These are phyloP conservation scores for Rhyzopertha dominica DNA, from an alignment of 1,140 invertebrate genomes.

Conservation along the genomic window DNA sequence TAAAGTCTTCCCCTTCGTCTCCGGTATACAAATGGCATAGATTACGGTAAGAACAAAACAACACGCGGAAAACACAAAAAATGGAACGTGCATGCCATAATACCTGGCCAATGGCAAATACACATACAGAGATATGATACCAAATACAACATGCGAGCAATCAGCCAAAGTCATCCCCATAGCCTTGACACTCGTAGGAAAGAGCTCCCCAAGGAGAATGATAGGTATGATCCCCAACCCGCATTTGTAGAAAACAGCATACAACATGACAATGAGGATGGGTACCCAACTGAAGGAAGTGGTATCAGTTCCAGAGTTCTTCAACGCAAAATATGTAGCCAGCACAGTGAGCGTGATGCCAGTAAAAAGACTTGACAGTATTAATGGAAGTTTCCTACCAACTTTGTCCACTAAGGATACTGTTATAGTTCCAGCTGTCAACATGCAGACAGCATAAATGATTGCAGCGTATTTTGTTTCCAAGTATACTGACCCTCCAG, in stretches of 20 bases:
- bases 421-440: slow-evolving; percentile 19
- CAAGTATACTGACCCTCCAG: slow-evolving; percentile 37
- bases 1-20: slow-evolving; percentile 69
- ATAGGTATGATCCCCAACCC: slow-evolving; percentile 56
- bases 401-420: slow-evolving; percentile 26
- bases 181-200: slow-evolving; percentile 55
- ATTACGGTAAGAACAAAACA: slow-evolving; percentile 55
- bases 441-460: slow-evolving; percentile 28
- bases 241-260: slow-evolving; percentile 28
- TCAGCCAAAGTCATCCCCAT: slow-evolving; percentile 33
- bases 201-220: slow-evolving; percentile 62
- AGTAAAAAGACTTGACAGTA: slow-evolving; percentile 23
- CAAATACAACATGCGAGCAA: slow-evolving; percentile 33
- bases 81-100: slow-evolving; percentile 51
- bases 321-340: slow-evolving; percentile 33
- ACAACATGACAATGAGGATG: slow-evolving; percentile 26
- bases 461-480: slow-evolving; percentile 23
- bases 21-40: slow-evolving; percentile 58
- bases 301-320: slow-evolving; percentile 18
- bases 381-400: slow-evolving; percentile 28
- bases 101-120: slow-evolving; percentile 49
- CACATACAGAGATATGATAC: slow-evolving; percentile 63
- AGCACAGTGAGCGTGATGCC: slow-evolving; percentile 21
- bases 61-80: slow-evolving; percentile 60
- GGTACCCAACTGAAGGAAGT: slow-evolving; percentile 27